Evolutionary conservation across 2,797 vertebrate genomes (phyloP), one percentile per base, ranked within the genome.

Genomic region (Acomys russatus): DNA sequence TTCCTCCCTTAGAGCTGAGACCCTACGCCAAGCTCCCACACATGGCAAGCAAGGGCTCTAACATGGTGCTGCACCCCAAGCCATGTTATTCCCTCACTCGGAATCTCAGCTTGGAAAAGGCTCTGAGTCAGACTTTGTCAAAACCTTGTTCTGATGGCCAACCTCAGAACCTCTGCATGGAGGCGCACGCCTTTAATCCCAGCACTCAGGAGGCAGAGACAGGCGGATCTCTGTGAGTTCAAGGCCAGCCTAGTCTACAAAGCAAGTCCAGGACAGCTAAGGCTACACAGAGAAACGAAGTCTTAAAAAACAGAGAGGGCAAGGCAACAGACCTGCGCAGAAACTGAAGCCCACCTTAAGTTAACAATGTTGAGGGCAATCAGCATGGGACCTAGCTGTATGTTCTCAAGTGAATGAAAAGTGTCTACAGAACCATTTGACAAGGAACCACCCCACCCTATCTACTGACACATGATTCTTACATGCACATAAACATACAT

Each of bases 71-170:
- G 59, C 9, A n/a, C 1, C 38, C 68, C 33, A 3, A 51, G n/a
- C 49, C 54, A 6, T 6, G 23, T 14, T 59, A 28, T 84, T 22
- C 22, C 0, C 28, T 88, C 9, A 85, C 88, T 94, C 93, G 91
- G 25, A 93, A 92, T 18, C 30, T 33, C 76, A 95, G 18, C 59
- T 86, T 66, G 17, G 20, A 59, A 51, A 90, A 85, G 84, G 25
- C 49, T 59, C 35, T n/a, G 89, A 91, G 89, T 80, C 74, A 76
- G 54, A 35, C 51, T 94, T 90, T 94, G 73, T 95, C 61, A 92
- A 90, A 71, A 35, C 12, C 14, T 66, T 68, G 78, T 76, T 33
- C 49, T 35, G 49, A 33, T 68, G 33, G 33, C 30, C 54, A 77
- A 35, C 14, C 23, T 86, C 8, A 23, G 9, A 78, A 64, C 64